Evolutionary conservation across 2,113 vertebrate species (phyloP), one percentile per base, ranked within the genome.

Genomic region (Rallus limicola): DNA sequence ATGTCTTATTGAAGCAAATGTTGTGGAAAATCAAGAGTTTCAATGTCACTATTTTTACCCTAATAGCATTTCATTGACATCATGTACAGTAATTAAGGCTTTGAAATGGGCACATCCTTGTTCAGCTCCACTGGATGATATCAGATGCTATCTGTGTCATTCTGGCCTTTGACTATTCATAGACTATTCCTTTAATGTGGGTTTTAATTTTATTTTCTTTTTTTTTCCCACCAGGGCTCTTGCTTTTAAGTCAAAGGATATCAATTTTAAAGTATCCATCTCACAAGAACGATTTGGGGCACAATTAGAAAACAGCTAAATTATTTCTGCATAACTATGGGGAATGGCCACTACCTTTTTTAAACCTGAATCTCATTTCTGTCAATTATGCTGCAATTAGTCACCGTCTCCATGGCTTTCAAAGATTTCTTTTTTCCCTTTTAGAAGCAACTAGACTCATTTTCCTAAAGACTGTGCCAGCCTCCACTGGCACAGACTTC

Each of bases 351-450:
- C 33, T 85, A 87, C 28, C 19, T 17, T 72, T 87, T 92, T 50
- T 15, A 93, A 92, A 87, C 31, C 20, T 69, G 70, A 92, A 82
- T 85, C 50, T 69, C 36, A 80, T 93, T 95, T 92, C 59, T 96
- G 65, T 76, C 5, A 0, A 67, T 94, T 92, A 82, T 55, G 42
- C 29, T 67, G 46, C 62, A 87, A 91, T 96, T 94, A 96, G 62
- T 84, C 75, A 89, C 69, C 83, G 60, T 83, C 76, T 88, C 83
- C 36, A 69, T 46, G 34, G 74, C 63, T 91, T 93, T 75, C 86
- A 94, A 65, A 92, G 69, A 68, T 76, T 48, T 88, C 10, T 56
- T 86, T 96, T 67, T 58, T 29, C 8, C 29, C 11, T 85, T 94
- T 92, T 72, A 94, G 77, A 95, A 89, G 68, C 33, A 87, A 80